These are phyloP conservation scores for Branchellion lobata DNA, from an alignment of 2,888 invertebrate species.

Conservation along the genomic window DNA sequence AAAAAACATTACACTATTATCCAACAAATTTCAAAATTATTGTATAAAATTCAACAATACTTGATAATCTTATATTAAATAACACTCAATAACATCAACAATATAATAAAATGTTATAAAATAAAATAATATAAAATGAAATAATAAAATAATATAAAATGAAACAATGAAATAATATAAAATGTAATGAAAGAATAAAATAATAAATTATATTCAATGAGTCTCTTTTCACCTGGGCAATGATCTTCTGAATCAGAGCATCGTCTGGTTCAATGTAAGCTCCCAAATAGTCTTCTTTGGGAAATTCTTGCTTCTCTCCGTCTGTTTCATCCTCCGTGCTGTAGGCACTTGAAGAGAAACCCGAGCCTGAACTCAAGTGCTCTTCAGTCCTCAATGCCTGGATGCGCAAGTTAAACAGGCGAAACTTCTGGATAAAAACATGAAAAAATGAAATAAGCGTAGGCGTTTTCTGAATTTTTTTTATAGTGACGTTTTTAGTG, in stretches of 20 bases:
- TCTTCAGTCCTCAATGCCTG: conserved; percentile 24
- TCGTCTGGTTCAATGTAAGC: conserved; percentile 34
- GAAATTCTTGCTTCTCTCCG: background rate
- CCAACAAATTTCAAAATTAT: no score
- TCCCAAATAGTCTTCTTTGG: conserved; percentile 7
- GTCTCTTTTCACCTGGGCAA: conserved; percentile 17
- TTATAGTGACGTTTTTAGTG: no score
- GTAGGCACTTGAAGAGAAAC: conserved; percentile 35
- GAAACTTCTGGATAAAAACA: background rate
- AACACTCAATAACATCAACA: no score
- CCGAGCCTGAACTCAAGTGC: conserved; percentile 22
- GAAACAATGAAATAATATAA: background rate
- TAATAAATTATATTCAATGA: background rate
- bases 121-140: background rate
- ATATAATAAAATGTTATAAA: background rate
- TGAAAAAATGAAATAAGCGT: no score
- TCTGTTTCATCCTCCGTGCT: conserved; percentile 42
- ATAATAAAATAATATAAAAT: background rate
- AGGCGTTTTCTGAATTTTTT: no score
- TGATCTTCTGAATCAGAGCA: conserved; percentile 37
- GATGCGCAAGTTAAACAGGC: conserved; percentile 21
- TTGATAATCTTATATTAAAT: no score
- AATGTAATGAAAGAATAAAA: background rate
- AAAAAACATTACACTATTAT: no score
- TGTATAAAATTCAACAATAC: no score